These are phyloP conservation scores for Jaculus jaculus DNA, from an alignment of 2,113 vertebrate species.

Conservation along the genomic window DNA sequence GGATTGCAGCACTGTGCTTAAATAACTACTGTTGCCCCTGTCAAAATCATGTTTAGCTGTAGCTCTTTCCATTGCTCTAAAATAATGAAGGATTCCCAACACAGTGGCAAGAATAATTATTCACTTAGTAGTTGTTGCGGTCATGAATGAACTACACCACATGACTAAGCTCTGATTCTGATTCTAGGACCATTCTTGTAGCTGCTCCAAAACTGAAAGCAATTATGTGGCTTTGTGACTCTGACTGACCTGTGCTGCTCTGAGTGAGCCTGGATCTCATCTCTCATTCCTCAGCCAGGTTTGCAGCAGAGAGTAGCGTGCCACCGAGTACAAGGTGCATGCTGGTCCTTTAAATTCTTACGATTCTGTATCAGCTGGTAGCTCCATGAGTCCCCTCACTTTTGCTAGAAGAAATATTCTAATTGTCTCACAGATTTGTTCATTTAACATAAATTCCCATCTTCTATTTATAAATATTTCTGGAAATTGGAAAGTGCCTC, in stretches of 20 bases:
- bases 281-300: neutral
- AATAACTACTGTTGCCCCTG: neutral
- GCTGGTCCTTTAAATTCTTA: neutral
- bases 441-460: neutral
- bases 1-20: neutral
- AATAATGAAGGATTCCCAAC: neutral
- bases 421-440: neutral
- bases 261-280: neutral
- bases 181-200: neutral
- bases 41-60: neutral
- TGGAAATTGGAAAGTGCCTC: neutral
- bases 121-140: neutral
- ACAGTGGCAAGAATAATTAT: neutral
- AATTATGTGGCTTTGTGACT: neutral
- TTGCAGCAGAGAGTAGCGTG: neutral
- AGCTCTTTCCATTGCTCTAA: neutral
- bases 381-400: neutral
- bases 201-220: neutral
- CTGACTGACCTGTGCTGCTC: neutral
- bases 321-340: neutral
- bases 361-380: neutral
- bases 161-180: neutral
- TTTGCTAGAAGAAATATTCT: neutral
- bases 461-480: neutral
- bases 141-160: neutral